A percentile compares a stretch with the other conserved stretches of the same genome.
Conservation (phyloP, 30 jellyfish, hydroid and myxozoan species). For the Aurelia coerulea region DNA sequence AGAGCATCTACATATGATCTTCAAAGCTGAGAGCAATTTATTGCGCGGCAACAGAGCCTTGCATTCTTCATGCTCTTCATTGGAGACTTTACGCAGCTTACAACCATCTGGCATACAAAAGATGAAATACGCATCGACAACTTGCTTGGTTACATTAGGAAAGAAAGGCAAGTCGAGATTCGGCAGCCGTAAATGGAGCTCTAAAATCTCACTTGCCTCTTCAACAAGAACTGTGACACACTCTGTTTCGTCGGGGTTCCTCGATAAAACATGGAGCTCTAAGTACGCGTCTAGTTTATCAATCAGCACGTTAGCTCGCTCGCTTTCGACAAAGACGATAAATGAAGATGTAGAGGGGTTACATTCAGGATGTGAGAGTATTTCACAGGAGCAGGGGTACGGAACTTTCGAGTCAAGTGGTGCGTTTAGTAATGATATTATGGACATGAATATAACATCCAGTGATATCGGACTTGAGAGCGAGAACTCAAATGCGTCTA, state of each 20-base stretch:
- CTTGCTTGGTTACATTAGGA: constrained; percentile 47
- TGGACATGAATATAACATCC: constrained; percentile 62
- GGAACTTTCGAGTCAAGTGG: constrained; percentile 64
- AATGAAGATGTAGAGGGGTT: constrained; percentile 51
- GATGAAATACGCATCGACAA: constrained; percentile 52
- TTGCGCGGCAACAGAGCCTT: constrained; percentile 14
- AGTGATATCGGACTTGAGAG: constrained; percentile 45
- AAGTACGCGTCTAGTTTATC: constrained; percentile 69
- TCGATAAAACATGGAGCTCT: constrained; percentile 71
- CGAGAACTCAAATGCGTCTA: constrained; percentile 9
- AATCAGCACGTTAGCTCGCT: constrained; percentile 64
- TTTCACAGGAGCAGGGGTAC: constrained; percentile 61
- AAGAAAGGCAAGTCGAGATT: constrained; percentile 25
- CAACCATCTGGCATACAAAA: constrained; percentile 47
- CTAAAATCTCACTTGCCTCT: constrained; percentile 41
- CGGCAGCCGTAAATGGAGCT: constrained; percentile 51
- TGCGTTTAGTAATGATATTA: constrained; percentile 50
- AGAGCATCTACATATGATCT: constrained; percentile 54
- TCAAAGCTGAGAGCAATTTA: constrained; percentile 54
- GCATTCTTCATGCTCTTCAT: constrained; percentile 59
- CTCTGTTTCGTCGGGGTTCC: constrained; percentile 59
- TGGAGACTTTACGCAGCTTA: constrained; percentile 34
- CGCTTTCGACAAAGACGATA: constrained; percentile 57
- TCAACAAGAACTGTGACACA: constrained; percentile 31
- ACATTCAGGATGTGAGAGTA: constrained; percentile 35